Percentiles rank a stretch among this genome's conserved stretches.
Evolutionary conservation across 1,140 invertebrate species (phyloP).

Genomic region (Anastrepha ludens): DNA sequence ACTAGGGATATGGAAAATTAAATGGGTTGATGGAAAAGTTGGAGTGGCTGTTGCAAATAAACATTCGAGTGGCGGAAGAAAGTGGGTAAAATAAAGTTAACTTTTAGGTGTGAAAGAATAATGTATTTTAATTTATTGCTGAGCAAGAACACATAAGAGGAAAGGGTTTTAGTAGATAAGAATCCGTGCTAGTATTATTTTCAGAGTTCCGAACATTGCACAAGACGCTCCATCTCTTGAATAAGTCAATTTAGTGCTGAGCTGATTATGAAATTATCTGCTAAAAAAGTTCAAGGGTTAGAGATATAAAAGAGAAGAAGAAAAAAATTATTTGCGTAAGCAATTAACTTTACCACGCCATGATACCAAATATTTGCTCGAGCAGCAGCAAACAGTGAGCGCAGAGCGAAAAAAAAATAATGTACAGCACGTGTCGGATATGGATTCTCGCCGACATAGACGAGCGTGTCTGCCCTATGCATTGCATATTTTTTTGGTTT

Average conservation of each 20-base stretch:
- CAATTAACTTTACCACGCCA: background rate
- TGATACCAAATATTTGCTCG: conserved; percentile 32
- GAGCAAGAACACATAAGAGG: background rate
- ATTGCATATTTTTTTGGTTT: too few relatives aligned
- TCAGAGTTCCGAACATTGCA: too few relatives aligned
- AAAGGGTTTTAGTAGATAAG: too few relatives aligned
- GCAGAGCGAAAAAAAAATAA: background rate
- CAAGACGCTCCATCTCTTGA: too few relatives aligned
- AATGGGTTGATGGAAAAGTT: background rate
- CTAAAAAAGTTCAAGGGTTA: background rate
- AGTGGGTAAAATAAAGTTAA: background rate
- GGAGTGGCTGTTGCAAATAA: background rate
- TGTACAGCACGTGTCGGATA: background rate
- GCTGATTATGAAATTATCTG: too few relatives aligned
- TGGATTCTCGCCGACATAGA: background rate
- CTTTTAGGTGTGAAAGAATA: background rate
- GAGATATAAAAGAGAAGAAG: background rate
- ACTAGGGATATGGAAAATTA: conserved; percentile 8
- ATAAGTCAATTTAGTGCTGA: too few relatives aligned
- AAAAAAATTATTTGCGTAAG: conserved; percentile 37
- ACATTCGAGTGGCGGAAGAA: background rate
- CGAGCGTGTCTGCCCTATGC: too few relatives aligned
- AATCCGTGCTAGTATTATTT: too few relatives aligned
- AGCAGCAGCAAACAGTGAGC: background rate
- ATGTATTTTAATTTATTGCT: background rate